Evolutionary conservation across 2,797 vertebrate species (phyloP).

Genomic region (Lacerta bilineata): DNA sequence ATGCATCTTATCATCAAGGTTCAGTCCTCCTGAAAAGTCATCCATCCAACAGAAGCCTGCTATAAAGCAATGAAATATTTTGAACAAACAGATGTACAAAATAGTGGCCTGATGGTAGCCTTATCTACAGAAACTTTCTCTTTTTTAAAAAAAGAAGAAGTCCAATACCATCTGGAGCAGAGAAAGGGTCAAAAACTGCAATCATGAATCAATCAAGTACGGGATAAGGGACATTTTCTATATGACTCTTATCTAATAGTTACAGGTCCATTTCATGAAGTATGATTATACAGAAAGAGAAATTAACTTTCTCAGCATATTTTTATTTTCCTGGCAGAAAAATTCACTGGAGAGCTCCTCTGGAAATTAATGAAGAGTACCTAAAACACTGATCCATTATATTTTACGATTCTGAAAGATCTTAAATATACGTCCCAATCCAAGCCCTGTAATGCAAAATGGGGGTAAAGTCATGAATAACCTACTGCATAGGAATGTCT

Average conservation of each 20-base stretch:
- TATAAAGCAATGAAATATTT: not conserved
- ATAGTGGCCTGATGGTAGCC: not conserved
- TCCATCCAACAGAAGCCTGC: not conserved
- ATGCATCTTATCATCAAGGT: too few relatives aligned
- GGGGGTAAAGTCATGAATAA: not conserved
- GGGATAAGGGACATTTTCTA: not conserved
- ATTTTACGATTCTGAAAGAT: not conserved
- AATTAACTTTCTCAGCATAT: not conserved
- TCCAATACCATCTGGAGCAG: not conserved
- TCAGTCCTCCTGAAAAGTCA: not conserved
- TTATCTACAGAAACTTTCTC: not conserved
- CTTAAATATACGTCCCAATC: not conserved
- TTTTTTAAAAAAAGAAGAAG: too few relatives aligned
- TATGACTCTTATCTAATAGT: not conserved
- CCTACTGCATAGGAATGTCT: not conserved
- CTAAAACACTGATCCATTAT: not conserved
- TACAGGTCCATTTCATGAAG: not conserved
- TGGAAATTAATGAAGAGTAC: not conserved
- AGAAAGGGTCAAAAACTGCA: not conserved
- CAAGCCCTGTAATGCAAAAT: not conserved
- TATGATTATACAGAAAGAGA: not conserved
- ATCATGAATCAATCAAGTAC: not conserved
- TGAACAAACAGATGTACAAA: not conserved
- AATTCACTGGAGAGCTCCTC: not conserved
- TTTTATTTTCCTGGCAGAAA: conserved; percentile 19